Conservation (phyloP, 64 coral and sea anemone genomes). For the Platygyra sinensis region DNA sequence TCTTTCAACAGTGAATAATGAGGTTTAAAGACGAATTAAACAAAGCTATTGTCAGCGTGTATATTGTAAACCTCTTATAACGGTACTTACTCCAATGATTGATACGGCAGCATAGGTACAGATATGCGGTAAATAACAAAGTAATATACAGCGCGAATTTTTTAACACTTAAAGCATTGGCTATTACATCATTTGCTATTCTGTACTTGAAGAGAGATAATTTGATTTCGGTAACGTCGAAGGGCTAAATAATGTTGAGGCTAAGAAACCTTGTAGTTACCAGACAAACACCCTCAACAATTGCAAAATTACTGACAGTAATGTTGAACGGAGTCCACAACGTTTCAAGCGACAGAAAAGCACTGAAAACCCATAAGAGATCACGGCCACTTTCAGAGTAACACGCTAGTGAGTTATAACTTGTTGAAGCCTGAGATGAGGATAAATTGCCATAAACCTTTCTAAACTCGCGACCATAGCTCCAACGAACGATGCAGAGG, state of each 20-base stretch:
- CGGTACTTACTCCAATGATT: background rate
- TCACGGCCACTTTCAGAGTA: background rate
- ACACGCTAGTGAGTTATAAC: background rate
- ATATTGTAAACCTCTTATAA: background rate
- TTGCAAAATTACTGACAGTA: background rate
- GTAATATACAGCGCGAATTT: background rate
- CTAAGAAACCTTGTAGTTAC: background rate
- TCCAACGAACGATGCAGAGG: background rate
- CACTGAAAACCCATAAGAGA: slow-evolving; percentile 6
- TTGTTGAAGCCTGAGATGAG: background rate
- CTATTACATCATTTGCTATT: background rate
- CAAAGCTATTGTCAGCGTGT: background rate
- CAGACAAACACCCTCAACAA: background rate
- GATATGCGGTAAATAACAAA: background rate
- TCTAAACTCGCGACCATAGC: background rate
- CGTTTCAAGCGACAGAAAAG: background rate
- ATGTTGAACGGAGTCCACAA: background rate
- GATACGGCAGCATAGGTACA: background rate
- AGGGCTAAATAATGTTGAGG: background rate
- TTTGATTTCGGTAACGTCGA: background rate
- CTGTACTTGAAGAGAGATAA: background rate
- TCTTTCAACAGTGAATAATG: background rate
- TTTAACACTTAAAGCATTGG: background rate
- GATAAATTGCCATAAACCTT: background rate
- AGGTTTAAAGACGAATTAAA: background rate